Percentiles rank a stretch among this genome's conserved stretches.
These are phyloP conservation scores for Trichonephila clavipes DNA, from an alignment of 1,140 invertebrate species.

Conservation along the genomic window DNA sequence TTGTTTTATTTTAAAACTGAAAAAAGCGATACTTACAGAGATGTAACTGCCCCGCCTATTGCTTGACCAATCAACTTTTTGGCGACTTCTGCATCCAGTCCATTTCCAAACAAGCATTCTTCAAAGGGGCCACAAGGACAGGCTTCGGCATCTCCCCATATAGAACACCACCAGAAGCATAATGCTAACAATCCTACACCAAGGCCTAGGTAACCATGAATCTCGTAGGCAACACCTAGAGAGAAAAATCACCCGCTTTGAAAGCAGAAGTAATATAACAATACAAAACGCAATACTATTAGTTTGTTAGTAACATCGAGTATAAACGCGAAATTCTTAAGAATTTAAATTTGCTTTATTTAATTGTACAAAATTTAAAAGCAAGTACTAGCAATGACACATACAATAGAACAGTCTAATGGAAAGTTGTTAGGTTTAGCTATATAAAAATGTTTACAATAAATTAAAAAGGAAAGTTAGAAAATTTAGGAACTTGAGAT, in stretches of 20 bases:
- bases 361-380: too few relatives aligned
- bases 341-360: too few relatives aligned
- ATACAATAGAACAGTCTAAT: too few relatives aligned
- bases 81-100: slow-evolving; percentile 50
- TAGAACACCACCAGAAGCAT: slow-evolving; percentile 77
- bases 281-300: too few relatives aligned
- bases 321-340: too few relatives aligned
- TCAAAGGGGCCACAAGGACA: slow-evolving; percentile 78
- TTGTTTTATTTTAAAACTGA: too few relatives aligned
- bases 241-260: neutral
- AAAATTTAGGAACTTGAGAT: too few relatives aligned
- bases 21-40: slow-evolving; percentile 48
- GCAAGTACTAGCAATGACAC: too few relatives aligned
- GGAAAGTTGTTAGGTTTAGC: too few relatives aligned
- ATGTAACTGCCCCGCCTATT: slow-evolving; percentile 74
- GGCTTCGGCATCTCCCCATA: slow-evolving; percentile 78
- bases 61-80: slow-evolving; percentile 76
- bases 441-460: too few relatives aligned
- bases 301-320: too few relatives aligned
- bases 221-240: slow-evolving; percentile 77
- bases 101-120: slow-evolving; percentile 75
- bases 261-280: neutral
- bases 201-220: slow-evolving; percentile 77
- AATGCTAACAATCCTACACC: slow-evolving; percentile 68
- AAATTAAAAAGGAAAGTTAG: too few relatives aligned